Conservation (phyloP, 2,113 vertebrate species). For the Zosterops borbonicus region DNA sequence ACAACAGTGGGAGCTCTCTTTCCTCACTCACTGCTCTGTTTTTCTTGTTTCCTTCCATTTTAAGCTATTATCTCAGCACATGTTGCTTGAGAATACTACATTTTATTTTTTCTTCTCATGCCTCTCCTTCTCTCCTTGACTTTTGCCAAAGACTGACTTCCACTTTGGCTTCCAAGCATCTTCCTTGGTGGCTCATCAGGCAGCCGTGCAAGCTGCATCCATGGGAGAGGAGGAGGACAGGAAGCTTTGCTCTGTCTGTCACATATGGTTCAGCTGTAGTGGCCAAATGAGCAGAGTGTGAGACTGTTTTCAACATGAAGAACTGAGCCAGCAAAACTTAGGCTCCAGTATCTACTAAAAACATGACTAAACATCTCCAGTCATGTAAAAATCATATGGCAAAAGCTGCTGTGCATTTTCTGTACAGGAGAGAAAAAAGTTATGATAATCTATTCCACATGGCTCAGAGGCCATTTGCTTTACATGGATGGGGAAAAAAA, state of each 20-base stretch:
- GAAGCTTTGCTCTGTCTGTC: background rate
- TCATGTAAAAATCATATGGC: constrained; percentile 10
- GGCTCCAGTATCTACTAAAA: constrained; percentile 1
- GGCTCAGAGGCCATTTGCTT: background rate
- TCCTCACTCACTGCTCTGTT: background rate
- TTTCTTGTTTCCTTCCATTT: background rate
- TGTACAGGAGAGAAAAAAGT: background rate
- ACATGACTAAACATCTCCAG: constrained; percentile 52
- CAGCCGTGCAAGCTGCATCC: accelerated
- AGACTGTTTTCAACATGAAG: constrained; percentile 11
- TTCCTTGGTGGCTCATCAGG: background rate
- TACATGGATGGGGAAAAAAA: background rate
- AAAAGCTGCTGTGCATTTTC: background rate
- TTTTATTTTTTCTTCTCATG: background rate
- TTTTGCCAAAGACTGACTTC: background rate
- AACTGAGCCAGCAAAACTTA: constrained; percentile 34
- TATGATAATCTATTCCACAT: constrained; percentile 18
- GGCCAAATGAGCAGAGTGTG: background rate
- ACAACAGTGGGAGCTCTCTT: background rate
- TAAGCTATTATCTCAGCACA: background rate
- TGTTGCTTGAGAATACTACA: background rate
- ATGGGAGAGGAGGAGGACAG: background rate
- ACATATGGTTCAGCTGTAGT: background rate
- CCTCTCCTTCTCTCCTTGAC: background rate
- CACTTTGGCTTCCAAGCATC: background rate